Percentiles rank a stretch among this genome's conserved stretches.
These are phyloP conservation scores for Oxycera nigricornis DNA, from an alignment of 2,888 invertebrate genomes.

Conservation along the genomic window DNA sequence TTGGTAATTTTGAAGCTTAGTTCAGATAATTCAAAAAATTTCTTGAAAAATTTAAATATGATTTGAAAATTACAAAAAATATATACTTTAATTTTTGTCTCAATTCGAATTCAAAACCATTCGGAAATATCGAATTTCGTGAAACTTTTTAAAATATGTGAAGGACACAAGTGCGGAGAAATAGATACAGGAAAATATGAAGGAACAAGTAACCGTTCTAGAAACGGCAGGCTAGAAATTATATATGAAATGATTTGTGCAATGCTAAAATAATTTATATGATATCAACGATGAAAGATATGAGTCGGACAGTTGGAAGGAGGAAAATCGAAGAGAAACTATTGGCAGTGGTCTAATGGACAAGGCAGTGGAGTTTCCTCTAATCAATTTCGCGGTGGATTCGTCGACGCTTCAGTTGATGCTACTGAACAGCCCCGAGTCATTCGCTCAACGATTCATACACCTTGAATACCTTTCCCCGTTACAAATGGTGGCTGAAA, in stretches of 20 bases:
- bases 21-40: too few relatives aligned
- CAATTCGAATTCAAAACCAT: neutral
- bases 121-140: neutral
- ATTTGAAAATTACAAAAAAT: neutral
- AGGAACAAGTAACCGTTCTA: neutral
- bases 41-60: too few relatives aligned
- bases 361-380: neutral
- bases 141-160: neutral
- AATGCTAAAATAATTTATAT: constrained; percentile 46
- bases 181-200: neutral
- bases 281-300: constrained; percentile 32
- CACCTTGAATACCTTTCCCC: neutral
- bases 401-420: neutral
- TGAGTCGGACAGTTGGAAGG: neutral
- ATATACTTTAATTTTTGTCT: too few relatives aligned
- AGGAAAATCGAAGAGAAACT: constrained; percentile 1
- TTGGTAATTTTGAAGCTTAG: neutral
- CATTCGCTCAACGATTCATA: neutral
- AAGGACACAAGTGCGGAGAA: neutral
- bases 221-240: neutral
- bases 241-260: constrained; percentile 43
- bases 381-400: neutral
- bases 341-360: neutral
- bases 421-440: neutral
- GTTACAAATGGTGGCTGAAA: neutral